Conservation (phyloP, 2,113 vertebrate species). For the Gymnobelideus leadbeateri region DNA sequence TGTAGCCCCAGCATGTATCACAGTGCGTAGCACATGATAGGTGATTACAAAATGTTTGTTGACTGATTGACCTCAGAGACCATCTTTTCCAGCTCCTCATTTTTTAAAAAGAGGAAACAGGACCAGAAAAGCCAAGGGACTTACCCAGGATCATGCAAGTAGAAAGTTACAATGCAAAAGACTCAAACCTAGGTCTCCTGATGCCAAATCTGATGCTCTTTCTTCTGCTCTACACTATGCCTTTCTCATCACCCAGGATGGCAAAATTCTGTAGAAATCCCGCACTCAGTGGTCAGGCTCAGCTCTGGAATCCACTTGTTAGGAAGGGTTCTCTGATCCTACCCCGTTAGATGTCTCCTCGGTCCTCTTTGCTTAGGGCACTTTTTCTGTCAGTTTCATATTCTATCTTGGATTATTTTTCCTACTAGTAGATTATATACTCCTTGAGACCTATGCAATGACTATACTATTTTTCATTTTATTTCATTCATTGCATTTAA, state of each 20-base stretch:
- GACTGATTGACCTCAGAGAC: background rate
- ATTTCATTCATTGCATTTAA: background rate
- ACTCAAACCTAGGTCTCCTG: background rate
- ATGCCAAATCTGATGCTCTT: background rate
- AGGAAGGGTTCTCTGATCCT: background rate
- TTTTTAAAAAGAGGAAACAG: background rate
- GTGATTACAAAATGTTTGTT: background rate
- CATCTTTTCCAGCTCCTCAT: background rate
- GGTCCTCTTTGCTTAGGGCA: background rate
- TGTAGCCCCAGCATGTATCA: background rate
- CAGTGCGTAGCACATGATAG: background rate
- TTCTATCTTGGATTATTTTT: background rate
- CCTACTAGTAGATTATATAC: background rate
- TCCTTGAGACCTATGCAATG: background rate
- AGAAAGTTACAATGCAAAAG: background rate
- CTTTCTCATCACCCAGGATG: background rate
- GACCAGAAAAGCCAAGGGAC: background rate
- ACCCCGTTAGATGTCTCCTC: background rate
- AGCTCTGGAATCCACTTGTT: background rate
- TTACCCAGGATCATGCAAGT: background rate
- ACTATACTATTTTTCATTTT: background rate
- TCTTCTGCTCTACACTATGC: background rate
- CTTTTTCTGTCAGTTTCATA: background rate
- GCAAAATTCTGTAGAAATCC: background rate
- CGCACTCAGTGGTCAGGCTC: background rate